Evolutionary conservation across 2,888 invertebrate species (phyloP), one percentile per base, ranked within the genome.

Genomic region (Odontocolon sp.): DNA sequence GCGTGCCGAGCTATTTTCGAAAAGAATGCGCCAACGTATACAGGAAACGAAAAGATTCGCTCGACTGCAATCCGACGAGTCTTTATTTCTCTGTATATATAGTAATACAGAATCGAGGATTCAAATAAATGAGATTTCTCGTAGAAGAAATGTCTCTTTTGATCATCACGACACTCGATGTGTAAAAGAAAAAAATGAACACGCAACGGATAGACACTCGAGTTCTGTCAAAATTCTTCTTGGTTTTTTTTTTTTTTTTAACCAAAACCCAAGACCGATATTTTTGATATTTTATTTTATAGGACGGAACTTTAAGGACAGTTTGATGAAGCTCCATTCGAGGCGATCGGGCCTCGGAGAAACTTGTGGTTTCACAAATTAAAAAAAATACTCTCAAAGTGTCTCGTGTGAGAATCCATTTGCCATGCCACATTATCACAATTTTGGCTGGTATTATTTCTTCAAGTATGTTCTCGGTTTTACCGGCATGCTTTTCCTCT

Each of bases 381-480:
- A 31, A 68, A 14, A 33, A 6, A 6, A 54, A 61, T 33, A 6
- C 26, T 45, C 1, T 2, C 3, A 16, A 26, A 42, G 8, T 36
- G 5, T 33, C 9, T 23, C 9, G 54, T 23, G 23, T 56, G 57
- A 63, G 14, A 45, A 61, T 45, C 6, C 31, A 38, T 36, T 28
- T 81, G 84, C 81, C 54, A 88, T 87, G 87, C 84, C 85, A 70
- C 85, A 87, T 71, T 87, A 85, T 57, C 84, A 85, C 31, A 81
- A 85, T 71, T 82, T 82, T 26, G 84, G 81, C 36, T 89, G 88
- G 88, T 83, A 78, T 26, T 88, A 89, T 31, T 63, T 90, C 21
- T 85, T 86, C 42, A 89, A 90, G 80, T 90, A 89, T 72, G 40
- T 87, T 2, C 16, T 88, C 5, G 88, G 87, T 26, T 83, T 89